Evolutionary conservation across 2,888 invertebrate species (phyloP).

Genomic region (Ennomos fuscantarius): DNA sequence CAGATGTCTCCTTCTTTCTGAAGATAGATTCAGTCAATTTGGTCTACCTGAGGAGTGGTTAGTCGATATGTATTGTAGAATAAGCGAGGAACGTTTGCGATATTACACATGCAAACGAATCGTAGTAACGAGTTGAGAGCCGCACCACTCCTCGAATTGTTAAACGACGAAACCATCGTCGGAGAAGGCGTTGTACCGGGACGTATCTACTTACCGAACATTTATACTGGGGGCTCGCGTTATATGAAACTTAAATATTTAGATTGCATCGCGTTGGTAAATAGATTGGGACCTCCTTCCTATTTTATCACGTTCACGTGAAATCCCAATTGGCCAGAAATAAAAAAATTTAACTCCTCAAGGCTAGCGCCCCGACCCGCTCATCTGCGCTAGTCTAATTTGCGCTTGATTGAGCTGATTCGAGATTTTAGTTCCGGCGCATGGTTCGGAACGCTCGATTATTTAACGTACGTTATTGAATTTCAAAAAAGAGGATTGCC

Average conservation of each 20-base stretch:
- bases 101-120: too few relatives aligned
- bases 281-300: conserved; percentile 5
- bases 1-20: conserved; percentile 12
- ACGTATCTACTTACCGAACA: too few relatives aligned
- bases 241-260: too few relatives aligned
- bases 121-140: too few relatives aligned
- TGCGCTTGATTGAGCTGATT: neutral
- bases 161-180: too few relatives aligned
- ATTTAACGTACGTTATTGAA: conserved; percentile 7
- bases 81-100: too few relatives aligned
- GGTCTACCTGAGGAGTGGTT: too few relatives aligned
- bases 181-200: too few relatives aligned
- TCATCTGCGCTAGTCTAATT: too few relatives aligned
- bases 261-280: conserved; percentile 11
- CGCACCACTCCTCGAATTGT: too few relatives aligned
- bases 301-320: conserved; percentile 15
- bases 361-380: conserved; percentile 1
- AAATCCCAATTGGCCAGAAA: conserved; percentile 12
- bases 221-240: conserved; percentile 17
- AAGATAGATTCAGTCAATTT: too few relatives aligned
- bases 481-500: conserved; percentile 10
- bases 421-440: conserved; percentile 6
- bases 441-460: conserved; percentile 8
- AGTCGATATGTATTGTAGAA: too few relatives aligned
- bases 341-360: conserved; percentile 1